Evolutionary conservation across 1,140 invertebrate genomes (phyloP).

Genomic region (Lepidurus packardi): DNA sequence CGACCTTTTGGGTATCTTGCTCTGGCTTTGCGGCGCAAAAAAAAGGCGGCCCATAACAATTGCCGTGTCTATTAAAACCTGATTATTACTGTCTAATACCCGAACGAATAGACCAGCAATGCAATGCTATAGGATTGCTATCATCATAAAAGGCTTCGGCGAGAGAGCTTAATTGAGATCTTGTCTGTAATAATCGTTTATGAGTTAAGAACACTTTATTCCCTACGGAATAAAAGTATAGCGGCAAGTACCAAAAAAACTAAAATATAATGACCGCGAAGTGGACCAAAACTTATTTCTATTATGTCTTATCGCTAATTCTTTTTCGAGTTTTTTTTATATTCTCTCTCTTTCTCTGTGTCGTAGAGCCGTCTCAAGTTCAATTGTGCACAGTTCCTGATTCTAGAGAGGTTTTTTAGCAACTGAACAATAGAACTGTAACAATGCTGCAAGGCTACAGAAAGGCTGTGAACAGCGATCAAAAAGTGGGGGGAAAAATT

Average conservation of each 20-base stretch:
- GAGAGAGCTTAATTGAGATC: background rate
- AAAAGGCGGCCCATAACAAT: background rate
- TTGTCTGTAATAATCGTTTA: background rate
- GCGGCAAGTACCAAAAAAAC: background rate
- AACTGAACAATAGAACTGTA: background rate
- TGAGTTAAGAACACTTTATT: background rate
- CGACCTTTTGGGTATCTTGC: background rate
- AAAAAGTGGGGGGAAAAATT: background rate
- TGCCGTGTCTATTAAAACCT: slow-evolving; percentile 18
- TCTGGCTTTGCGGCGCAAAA: background rate
- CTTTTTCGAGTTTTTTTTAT: background rate
- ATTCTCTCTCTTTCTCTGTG: background rate
- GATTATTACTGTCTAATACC: slow-evolving; percentile 14
- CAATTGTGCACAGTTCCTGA: background rate
- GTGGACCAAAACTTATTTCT: background rate
- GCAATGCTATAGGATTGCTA: background rate
- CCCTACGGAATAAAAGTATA: background rate
- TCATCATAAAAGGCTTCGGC: background rate
- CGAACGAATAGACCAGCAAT: background rate
- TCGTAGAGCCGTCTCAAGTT: background rate
- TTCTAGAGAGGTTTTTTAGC: background rate
- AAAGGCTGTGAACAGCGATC: no score
- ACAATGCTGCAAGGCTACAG: background rate
- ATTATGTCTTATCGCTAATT: background rate
- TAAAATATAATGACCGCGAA: background rate